These are phyloP conservation scores for Akabosia matsudoensis DNA, from an alignment of 1,140 invertebrate species.

Conservation along the genomic window DNA sequence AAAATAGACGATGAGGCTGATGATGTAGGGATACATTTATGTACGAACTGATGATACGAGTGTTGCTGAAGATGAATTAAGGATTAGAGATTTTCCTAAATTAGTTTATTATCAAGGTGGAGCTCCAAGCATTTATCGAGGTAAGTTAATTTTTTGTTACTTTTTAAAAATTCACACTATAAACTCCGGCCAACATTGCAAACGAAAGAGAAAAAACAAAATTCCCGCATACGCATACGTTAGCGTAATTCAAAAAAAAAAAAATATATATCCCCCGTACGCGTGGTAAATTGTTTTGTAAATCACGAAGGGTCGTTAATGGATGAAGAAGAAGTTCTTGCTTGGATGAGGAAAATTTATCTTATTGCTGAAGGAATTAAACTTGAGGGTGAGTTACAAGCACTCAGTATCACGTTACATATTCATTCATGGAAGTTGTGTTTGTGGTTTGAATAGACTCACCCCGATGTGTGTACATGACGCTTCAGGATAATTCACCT, in stretches of 20 bases:
- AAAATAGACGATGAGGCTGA: constrained; percentile 63
- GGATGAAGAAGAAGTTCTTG: constrained; percentile 18
- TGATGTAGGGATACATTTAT: constrained; percentile 74
- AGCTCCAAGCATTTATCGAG: constrained; percentile 89
- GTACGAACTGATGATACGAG: constrained; percentile 88
- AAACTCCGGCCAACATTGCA: background rate
- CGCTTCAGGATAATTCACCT: background rate
- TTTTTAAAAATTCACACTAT: too few relatives aligned
- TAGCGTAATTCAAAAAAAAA: too few relatives aligned
- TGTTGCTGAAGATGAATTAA: constrained; percentile 77
- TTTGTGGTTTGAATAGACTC: background rate
- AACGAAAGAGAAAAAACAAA: background rate
- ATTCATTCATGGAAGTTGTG: too few relatives aligned
- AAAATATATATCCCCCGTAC: too few relatives aligned
- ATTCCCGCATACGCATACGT: background rate
- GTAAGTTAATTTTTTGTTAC: constrained; percentile 59
- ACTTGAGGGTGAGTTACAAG: constrained; percentile 4
- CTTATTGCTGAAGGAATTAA: constrained; percentile 22
- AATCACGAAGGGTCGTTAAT: background rate
- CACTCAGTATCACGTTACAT: too few relatives aligned
- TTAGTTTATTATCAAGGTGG: constrained; percentile 89
- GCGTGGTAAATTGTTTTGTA: background rate
- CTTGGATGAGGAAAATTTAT: constrained; percentile 17
- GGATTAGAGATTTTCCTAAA: constrained; percentile 84
- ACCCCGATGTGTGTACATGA: constrained; percentile 25